These are phyloP conservation scores for Bolinopsis microptera DNA, from an alignment of 37 sponge, comb jelly and placozoan species.

Conservation along the genomic window DNA sequence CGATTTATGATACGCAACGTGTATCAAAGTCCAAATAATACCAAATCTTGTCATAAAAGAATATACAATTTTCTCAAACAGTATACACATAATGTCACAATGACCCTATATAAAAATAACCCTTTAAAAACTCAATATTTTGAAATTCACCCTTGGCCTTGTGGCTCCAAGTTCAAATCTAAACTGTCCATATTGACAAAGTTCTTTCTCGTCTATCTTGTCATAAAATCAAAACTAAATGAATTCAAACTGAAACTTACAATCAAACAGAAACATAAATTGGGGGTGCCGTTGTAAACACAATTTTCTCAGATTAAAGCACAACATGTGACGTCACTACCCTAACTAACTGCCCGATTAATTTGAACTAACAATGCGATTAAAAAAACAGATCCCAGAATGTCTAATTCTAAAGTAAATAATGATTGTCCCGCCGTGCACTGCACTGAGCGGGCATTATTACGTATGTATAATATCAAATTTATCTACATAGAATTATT, in stretches of 20 bases:
- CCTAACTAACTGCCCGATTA: background rate
- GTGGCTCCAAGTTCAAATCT: no score
- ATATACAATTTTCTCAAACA: no score
- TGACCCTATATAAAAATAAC: no score
- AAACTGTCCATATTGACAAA: no score
- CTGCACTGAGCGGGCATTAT: background rate
- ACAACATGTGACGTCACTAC: background rate
- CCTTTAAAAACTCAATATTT: no score
- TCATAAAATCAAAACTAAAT: conserved; percentile 32
- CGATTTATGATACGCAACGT: no score
- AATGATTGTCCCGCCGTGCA: background rate
- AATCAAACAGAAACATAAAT: conserved; percentile 32
- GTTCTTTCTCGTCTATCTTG: no score
- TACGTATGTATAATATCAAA: background rate
- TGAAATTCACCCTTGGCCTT: no score
- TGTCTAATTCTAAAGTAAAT: background rate
- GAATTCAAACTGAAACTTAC: conserved; percentile 18
- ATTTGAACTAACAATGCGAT: background rate
- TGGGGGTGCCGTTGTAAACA: background rate
- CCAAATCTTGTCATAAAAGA: no score
- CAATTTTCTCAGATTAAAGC: background rate
- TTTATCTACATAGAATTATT: background rate
- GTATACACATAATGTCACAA: no score
- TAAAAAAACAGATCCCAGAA: background rate
- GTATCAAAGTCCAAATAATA: no score